Conservation (phyloP, 1,140 invertebrate genomes). For the Drosophila nasuta region DNA sequence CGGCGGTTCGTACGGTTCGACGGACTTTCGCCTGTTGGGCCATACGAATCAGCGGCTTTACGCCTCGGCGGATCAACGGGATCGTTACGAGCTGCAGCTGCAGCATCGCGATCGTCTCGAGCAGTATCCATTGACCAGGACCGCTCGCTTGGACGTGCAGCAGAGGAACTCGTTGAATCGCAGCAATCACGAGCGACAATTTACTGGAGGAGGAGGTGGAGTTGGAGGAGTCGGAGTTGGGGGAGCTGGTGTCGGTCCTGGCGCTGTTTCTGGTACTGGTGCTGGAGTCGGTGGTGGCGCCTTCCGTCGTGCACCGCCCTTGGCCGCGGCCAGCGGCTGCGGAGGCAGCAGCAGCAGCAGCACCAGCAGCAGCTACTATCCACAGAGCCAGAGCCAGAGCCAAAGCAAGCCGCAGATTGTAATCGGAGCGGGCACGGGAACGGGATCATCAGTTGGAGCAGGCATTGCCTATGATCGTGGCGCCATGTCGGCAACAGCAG, state of each 20-base stretch:
- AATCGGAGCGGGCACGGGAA: conserved; percentile 52
- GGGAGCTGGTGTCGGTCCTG: conserved; percentile 35
- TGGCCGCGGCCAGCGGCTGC: conserved; percentile 67
- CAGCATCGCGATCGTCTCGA: conserved; percentile 80
- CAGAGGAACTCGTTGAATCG: conserved; percentile 83
- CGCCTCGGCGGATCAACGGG: conserved; percentile 78
- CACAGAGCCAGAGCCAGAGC: conserved; percentile 47
- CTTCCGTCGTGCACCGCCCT: conserved; percentile 74
- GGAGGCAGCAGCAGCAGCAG: conserved; percentile 73
- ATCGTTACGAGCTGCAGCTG: conserved; percentile 80
- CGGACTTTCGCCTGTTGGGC: conserved; percentile 67
- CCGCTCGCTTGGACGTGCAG: conserved; percentile 80
- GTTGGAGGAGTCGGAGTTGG: conserved; percentile 4
- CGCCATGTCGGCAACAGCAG: conserved; percentile 42
- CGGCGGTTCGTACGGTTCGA: conserved; percentile 59
- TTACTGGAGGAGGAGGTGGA: conserved; percentile 21
- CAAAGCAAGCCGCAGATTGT: conserved; percentile 76
- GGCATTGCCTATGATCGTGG: conserved; percentile 55
- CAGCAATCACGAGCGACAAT: conserved; percentile 82
- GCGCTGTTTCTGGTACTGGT: conserved; percentile 13
- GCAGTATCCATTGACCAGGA: conserved; percentile 78
- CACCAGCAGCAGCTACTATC: conserved; percentile 77
- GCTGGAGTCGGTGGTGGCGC: conserved; percentile 57
- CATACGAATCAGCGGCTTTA: conserved; percentile 74
- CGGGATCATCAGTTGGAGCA: conserved; percentile 15